Percentiles rank a stretch among this genome's conserved stretches.
These are phyloP conservation scores for Trachymyrmex septentrionalis DNA, from an alignment of 1,140 invertebrate genomes.

Conservation along the genomic window DNA sequence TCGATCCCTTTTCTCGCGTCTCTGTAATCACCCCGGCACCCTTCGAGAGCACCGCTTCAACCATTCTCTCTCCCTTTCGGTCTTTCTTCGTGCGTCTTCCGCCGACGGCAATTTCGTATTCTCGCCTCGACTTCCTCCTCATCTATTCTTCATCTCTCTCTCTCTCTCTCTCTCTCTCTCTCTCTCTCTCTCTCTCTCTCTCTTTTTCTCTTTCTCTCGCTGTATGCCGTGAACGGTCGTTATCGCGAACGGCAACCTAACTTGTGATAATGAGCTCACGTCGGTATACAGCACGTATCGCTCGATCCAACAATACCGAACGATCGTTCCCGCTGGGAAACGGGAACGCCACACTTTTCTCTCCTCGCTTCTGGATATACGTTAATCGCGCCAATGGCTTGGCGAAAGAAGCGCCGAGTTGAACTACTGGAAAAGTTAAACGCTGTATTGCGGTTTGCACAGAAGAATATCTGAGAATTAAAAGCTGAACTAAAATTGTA, in stretches of 20 bases:
- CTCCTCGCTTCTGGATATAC: slow-evolving; percentile 2
- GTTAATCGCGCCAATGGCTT: slow-evolving; percentile 42
- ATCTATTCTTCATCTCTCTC: slow-evolving; percentile 2
- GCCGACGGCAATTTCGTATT: slow-evolving; percentile 44
- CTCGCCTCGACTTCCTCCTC: slow-evolving; percentile 43
- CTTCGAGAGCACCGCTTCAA: background rate
- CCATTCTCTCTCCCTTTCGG: slow-evolving; percentile 8
- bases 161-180: too few species aligned
- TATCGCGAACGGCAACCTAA: slow-evolving; percentile 55
- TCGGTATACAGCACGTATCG: slow-evolving; percentile 39
- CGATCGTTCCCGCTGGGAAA: slow-evolving; percentile 37
- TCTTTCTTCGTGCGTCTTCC: slow-evolving; percentile 49
- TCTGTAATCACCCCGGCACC: slow-evolving; percentile 9
- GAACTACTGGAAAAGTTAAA: slow-evolving; percentile 44
- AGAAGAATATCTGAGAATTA: background rate
- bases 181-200: background rate
- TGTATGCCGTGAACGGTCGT: slow-evolving; percentile 14
- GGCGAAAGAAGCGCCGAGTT: slow-evolving; percentile 32
- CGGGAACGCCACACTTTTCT: slow-evolving; percentile 12
- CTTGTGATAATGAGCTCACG: slow-evolving; percentile 56
- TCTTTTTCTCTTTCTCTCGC: background rate
- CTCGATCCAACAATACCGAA: slow-evolving; percentile 46
- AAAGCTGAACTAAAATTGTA: background rate
- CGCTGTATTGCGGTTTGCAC: slow-evolving; percentile 10
- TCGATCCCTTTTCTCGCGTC: slow-evolving; percentile 47